Percentiles rank a stretch among this genome's conserved stretches.
Conservation (phyloP, 1,140 invertebrate species). For the Colletes gigas region DNA sequence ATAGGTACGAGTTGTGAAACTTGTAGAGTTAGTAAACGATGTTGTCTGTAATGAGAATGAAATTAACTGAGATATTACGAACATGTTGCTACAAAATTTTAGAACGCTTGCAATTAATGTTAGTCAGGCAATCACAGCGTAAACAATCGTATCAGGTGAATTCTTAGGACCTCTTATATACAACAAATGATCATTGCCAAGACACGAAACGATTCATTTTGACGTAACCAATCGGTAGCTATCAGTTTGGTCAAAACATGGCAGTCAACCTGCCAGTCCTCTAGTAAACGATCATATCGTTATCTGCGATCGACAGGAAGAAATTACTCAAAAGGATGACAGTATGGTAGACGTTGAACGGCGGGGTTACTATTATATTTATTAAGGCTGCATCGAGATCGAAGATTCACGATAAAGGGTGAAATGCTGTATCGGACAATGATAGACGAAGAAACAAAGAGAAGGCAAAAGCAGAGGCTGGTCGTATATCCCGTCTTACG, state of each 20-base stretch:
- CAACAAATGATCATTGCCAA: background rate
- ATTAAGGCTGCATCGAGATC: conserved; percentile 62
- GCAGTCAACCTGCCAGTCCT: conserved; percentile 36
- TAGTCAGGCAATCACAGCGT: too few relatives aligned
- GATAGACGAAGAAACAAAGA: conserved; percentile 64
- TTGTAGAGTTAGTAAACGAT: too few relatives aligned
- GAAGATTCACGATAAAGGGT: conserved; percentile 50
- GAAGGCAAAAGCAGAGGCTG: conserved; percentile 63
- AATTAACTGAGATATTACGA: too few relatives aligned
- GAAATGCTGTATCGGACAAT: conserved; percentile 45
- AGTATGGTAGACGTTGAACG: conserved; percentile 59
- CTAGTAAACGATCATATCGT: conserved; percentile 57
- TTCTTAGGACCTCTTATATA: too few relatives aligned
- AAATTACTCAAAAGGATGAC: conserved; percentile 68
- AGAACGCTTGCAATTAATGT: too few relatives aligned
- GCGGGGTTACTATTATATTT: conserved; percentile 61
- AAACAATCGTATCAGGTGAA: background rate
- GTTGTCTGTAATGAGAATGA: too few relatives aligned
- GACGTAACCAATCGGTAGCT: conserved; percentile 49
- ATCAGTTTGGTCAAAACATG: conserved; percentile 56
- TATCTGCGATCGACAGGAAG: conserved; percentile 69
- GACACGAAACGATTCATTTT: conserved; percentile 8
- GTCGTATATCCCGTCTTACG: conserved; percentile 39
- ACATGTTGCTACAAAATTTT: too few relatives aligned
- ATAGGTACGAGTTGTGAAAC: too few relatives aligned